These are phyloP conservation scores for Triplophysa yarkandensis DNA, from an alignment of 2,797 vertebrate species.

Conservation along the genomic window DNA sequence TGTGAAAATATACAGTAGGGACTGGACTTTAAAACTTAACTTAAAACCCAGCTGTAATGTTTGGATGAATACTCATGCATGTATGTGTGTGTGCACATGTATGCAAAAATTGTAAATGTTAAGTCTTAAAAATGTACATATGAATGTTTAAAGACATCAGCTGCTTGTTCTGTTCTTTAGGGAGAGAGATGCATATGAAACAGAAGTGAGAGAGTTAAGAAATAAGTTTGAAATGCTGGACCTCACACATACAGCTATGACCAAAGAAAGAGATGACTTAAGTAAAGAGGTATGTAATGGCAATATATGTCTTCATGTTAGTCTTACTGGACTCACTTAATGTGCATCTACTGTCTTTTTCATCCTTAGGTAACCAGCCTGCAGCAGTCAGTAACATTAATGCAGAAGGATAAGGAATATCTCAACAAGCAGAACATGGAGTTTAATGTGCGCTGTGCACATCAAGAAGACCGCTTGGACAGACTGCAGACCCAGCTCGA, in stretches of 20 bases:
- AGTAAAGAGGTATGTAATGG: slow-evolving; percentile 83
- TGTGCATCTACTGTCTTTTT: background rate
- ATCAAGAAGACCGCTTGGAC: slow-evolving; percentile 90
- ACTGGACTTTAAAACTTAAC: too few species aligned
- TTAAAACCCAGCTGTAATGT: too few species aligned
- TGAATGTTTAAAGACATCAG: background rate
- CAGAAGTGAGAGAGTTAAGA: slow-evolving; percentile 82
- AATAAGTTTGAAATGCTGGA: slow-evolving; percentile 85
- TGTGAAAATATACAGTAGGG: too few species aligned
- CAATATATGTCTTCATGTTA: background rate
- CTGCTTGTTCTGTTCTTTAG: slow-evolving; percentile 67
- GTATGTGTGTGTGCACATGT: too few species aligned
- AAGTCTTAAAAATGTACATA: background rate
- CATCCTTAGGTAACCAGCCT: slow-evolving; percentile 79
- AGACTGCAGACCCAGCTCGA: slow-evolving; percentile 91
- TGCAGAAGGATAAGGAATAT: slow-evolving; percentile 98
- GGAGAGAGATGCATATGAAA: slow-evolving; percentile 88
- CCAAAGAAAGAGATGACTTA: slow-evolving; percentile 85
- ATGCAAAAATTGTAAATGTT: background rate
- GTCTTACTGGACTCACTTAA: background rate
- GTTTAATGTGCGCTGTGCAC: slow-evolving; percentile 89
- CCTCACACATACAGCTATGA: slow-evolving; percentile 75
- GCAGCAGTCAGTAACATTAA: slow-evolving; percentile 87
- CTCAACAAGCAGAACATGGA: slow-evolving; percentile 94
- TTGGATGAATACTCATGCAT: too few species aligned